Evolutionary conservation across 1,140 invertebrate species (phyloP).

Genomic region (Listronotus bonariensis): DNA sequence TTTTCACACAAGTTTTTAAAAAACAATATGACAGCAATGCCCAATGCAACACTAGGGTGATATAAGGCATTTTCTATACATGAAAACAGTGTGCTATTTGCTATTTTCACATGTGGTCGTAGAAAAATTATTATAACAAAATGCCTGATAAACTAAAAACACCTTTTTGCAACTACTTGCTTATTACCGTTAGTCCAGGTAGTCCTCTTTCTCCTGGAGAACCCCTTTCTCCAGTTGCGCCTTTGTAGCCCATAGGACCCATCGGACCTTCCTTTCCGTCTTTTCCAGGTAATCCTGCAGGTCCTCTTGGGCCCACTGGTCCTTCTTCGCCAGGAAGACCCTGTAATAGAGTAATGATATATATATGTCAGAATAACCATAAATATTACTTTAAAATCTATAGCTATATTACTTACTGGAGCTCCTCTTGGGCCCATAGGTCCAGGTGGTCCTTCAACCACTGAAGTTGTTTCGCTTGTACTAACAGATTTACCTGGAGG

Average conservation of each 20-base stretch:
- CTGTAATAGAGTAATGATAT: conserved; percentile 21
- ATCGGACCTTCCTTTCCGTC: conserved; percentile 42
- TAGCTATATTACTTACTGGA: conserved; percentile 22
- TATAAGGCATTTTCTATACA: too few species aligned
- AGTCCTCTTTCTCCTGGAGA: conserved; percentile 41
- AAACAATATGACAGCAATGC: too few species aligned
- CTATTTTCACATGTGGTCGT: too few species aligned
- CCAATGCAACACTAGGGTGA: too few species aligned
- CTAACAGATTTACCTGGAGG: conserved; percentile 34
- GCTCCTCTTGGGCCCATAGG: conserved; percentile 40
- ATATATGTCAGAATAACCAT: not conserved
- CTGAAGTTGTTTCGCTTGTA: conserved; percentile 8
- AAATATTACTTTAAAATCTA: not conserved
- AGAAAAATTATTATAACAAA: too few species aligned
- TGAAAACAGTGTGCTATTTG: too few species aligned
- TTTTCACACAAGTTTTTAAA: too few species aligned
- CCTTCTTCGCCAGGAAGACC: conserved; percentile 44
- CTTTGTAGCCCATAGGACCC: conserved; percentile 34
- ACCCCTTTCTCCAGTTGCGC: conserved; percentile 36
- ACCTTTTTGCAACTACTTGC: too few species aligned
- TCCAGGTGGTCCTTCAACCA: conserved; percentile 40
- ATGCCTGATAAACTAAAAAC: too few species aligned
- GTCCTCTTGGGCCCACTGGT: conserved; percentile 39
- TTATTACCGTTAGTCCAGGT: conserved; percentile 37
- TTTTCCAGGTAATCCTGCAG: conserved; percentile 39